Conservation (phyloP, 2,797 vertebrate species). For the Molossus molossus region DNA sequence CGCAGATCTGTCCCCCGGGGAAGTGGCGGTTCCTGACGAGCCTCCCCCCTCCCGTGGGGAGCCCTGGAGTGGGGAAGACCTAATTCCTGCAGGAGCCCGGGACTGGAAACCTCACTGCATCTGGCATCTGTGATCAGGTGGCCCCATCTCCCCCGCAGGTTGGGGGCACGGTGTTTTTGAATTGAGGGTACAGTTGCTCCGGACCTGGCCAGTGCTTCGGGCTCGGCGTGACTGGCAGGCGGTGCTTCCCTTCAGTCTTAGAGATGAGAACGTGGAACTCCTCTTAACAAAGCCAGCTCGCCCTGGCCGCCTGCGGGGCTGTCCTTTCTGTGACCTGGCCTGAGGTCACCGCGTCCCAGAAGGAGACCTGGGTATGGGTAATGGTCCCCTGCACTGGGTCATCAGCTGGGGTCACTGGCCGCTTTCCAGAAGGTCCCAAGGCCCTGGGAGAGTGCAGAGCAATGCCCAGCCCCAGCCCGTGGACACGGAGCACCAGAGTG, state of each 20-base stretch:
- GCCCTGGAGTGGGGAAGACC: neutral
- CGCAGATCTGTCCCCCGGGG: neutral
- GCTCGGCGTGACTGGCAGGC: neutral
- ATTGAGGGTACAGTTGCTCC: neutral
- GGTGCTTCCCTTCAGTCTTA: neutral
- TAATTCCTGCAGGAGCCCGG: neutral
- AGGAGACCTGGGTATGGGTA: neutral
- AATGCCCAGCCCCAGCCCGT: neutral
- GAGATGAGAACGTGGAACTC: neutral
- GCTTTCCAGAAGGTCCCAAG: neutral
- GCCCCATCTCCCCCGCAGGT: neutral
- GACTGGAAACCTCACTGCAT: neutral
- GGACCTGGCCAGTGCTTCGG: neutral
- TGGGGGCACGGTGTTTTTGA: neutral
- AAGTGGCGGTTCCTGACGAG: accelerated
- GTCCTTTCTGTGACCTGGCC: neutral
- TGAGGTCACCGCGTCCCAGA: neutral
- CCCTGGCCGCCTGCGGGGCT: neutral
- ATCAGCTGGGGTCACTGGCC: neutral
- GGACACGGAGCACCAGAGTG: neutral
- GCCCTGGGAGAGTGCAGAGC: neutral
- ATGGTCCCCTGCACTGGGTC: neutral
- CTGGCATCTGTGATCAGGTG: neutral
- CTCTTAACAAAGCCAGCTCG: neutral
- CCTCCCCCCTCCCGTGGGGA: neutral